Percentiles rank a stretch among this genome's conserved stretches.
Evolutionary conservation across 1,140 invertebrate species (phyloP).

Genomic region (Philaenus spumarius): DNA sequence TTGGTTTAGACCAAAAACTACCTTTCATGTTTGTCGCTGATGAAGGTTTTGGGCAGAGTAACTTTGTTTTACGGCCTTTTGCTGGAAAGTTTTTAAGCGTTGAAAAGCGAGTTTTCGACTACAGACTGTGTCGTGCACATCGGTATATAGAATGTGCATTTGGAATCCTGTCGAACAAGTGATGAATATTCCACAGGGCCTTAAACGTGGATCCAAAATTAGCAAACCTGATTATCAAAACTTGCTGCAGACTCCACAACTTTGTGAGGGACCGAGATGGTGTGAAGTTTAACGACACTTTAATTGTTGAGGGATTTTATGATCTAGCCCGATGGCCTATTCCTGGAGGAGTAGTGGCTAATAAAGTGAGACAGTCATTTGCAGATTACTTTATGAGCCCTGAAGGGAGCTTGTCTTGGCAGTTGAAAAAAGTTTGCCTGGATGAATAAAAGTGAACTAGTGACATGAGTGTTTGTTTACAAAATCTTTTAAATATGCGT

Average conservation of each 20-base stretch:
- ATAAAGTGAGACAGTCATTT: not conserved
- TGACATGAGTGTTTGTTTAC: no score
- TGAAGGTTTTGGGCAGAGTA: slow-evolving; percentile 38
- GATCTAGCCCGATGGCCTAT: not conserved
- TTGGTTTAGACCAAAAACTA: no score
- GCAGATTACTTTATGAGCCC: not conserved
- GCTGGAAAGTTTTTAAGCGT: slow-evolving; percentile 21
- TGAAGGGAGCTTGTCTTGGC: not conserved
- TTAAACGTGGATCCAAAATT: slow-evolving; percentile 27
- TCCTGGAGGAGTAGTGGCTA: not conserved
- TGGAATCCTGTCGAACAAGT: slow-evolving; percentile 31
- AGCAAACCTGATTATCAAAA: slow-evolving; percentile 29
- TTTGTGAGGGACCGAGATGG: slow-evolving; percentile 20
- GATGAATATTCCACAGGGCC: slow-evolving; percentile 30
- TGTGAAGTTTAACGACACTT: not conserved
- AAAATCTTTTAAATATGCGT: no score
- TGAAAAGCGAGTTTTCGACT: slow-evolving; percentile 38
- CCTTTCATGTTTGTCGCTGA: slow-evolving; percentile 33
- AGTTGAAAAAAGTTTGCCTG: no score
- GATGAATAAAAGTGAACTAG: no score
- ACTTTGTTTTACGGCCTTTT: slow-evolving; percentile 32
- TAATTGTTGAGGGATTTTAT: not conserved
- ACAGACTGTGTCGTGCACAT: slow-evolving; percentile 30
- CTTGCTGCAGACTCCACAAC: slow-evolving; percentile 22
- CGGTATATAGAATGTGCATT: slow-evolving; percentile 33